Evolutionary conservation across 1,140 invertebrate species (phyloP), one percentile per base, ranked within the genome.

Genomic region (Anastrepha obliqua): DNA sequence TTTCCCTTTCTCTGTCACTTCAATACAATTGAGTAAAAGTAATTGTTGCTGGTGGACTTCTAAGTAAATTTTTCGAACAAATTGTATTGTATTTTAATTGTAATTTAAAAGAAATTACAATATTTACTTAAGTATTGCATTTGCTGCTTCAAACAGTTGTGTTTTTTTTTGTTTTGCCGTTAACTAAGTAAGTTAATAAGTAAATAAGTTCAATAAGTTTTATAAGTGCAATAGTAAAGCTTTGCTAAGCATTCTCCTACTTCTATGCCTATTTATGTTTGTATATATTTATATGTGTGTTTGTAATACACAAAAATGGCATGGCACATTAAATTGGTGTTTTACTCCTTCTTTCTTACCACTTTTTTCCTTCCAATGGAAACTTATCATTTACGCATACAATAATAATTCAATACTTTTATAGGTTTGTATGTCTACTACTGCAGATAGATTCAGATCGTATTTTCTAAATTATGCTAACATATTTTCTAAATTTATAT

Each of bases 311-410:
- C 15, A 8, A 74, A 74, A 74, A 86, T 60, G 55, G 51, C 44
- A 86, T 86, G 85, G 85, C 85, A 86, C 85, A 86, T 86, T 39
- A 8, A 86, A 60, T 86, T 86, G 85, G 85, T 86, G 85, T 86
- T 86, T 86, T 60, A 42, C 55, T 60, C 51, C 55, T 60, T 15
- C 55, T 58, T 81, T 55, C 47, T 6, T 81, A 55, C 47, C 44
- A n/a, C 51, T 81, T 74, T 42, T 65, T 65, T 11, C 11, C 60
- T 62, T 62, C 15, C 9, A 62, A 62, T 62, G 5, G 15, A 62
- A 62, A 62, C 4, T 15, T 17, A 17, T 62, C 15, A 3, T 58
- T 62, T 62, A 62, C 9, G 17, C 55, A 58, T 58, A 58, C 13
- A 64, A 64, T 64, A 8, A 20, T 67, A 11, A 67, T 11, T 67